These are phyloP conservation scores for Serripes groenlandicus DNA, from an alignment of 2,888 invertebrate genomes.

Conservation along the genomic window DNA sequence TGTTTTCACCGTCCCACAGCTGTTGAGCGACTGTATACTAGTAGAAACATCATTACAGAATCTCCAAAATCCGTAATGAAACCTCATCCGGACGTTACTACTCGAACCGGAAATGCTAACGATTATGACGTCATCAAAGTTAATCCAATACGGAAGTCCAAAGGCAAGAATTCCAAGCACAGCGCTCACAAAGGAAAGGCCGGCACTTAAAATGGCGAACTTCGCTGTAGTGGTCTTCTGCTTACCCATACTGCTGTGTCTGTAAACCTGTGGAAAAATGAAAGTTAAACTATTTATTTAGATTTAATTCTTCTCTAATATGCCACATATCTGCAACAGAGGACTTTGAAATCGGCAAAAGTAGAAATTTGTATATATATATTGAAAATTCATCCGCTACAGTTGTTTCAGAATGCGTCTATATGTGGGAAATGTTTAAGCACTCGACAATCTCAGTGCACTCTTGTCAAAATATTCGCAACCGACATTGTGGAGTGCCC, in stretches of 20 bases:
- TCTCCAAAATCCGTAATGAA: slow-evolving; percentile 56
- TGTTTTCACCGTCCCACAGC: slow-evolving; percentile 32
- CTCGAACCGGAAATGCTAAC: slow-evolving; percentile 13
- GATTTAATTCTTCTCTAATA: too few species aligned
- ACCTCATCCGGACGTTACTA: slow-evolving; percentile 22
- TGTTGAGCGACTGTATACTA: neutral
- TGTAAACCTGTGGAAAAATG: too few species aligned
- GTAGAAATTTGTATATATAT: too few species aligned
- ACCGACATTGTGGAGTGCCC: too few species aligned
- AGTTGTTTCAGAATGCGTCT: too few species aligned
- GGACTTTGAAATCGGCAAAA: too few species aligned
- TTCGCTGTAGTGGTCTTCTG: neutral
- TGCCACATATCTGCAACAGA: neutral
- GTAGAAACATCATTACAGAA: slow-evolving; percentile 41
- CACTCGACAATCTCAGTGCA: too few species aligned
- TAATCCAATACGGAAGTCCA: slow-evolving; percentile 52
- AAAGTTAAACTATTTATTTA: too few species aligned
- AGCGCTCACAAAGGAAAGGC: slow-evolving; percentile 21
- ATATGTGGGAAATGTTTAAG: too few species aligned
- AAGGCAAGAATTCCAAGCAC: slow-evolving; percentile 38
- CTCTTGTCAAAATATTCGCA: too few species aligned
- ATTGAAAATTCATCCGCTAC: too few species aligned
- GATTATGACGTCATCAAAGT: slow-evolving; percentile 34
- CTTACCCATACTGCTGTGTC: too few species aligned
- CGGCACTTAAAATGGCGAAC: neutral